Conservation (phyloP, 1,140 invertebrate genomes). For the Bombus waltoni region DNA sequence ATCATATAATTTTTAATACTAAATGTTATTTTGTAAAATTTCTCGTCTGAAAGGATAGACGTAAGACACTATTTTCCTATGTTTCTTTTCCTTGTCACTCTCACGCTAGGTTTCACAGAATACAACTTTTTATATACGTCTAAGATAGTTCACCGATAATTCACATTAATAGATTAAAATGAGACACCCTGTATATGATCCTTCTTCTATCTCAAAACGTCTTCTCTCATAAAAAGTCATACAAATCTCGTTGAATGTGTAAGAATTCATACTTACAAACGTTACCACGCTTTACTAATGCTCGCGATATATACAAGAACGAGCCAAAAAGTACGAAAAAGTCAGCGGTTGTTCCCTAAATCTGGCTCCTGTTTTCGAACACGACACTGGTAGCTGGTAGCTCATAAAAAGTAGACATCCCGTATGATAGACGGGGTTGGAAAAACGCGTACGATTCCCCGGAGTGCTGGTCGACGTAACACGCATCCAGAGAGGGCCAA, state of each 20-base stretch:
- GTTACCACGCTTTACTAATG: background rate
- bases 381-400: slow-evolving; percentile 65
- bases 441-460: slow-evolving; percentile 16
- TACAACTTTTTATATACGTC: no score
- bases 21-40: no score
- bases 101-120: no score
- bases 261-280: background rate
- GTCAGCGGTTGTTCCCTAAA: background rate
- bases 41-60: no score
- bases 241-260: background rate
- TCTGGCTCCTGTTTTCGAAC: background rate
- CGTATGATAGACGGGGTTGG: slow-evolving; percentile 8
- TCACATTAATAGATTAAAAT: no score
- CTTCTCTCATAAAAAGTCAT: background rate
- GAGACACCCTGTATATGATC: no score
- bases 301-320: background rate
- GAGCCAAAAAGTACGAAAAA: background rate
- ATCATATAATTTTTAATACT: no score
- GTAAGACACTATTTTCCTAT: no score
- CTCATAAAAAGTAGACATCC: slow-evolving; percentile 65
- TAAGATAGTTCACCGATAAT: no score
- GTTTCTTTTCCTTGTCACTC: no score
- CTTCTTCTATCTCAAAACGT: background rate
- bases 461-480: slow-evolving; percentile 35
- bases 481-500: slow-evolving; percentile 58